Evolutionary conservation across 2,113 vertebrate genomes (phyloP).

Genomic region (Petaurus breviceps): DNA sequence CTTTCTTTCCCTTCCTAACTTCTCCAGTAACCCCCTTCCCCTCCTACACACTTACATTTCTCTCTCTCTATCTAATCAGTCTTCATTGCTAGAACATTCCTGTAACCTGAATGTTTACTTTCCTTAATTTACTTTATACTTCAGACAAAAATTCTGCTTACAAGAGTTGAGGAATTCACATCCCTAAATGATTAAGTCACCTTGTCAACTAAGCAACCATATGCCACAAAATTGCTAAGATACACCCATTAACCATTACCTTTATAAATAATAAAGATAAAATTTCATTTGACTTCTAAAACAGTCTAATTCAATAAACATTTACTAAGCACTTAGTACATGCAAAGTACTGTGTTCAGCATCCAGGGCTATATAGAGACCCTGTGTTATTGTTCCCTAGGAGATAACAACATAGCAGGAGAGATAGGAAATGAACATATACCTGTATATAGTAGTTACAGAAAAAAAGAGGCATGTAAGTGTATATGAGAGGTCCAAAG

Average conservation of each 20-base stretch:
- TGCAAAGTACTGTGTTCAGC: neutral
- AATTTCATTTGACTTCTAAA: neutral
- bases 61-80: neutral
- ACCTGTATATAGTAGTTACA: neutral
- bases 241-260: neutral
- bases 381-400: neutral
- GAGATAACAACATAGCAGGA: neutral
- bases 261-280: neutral
- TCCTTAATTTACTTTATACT: neutral
- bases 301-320: neutral
- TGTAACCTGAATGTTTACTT: neutral
- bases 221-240: neutral
- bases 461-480: neutral
- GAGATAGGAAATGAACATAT: neutral
- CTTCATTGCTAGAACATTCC: neutral
- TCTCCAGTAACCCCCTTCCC: neutral
- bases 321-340: neutral
- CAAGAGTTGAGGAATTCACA: neutral
- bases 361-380: neutral
- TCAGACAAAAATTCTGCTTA: neutral
- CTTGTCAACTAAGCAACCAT: neutral
- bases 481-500: neutral
- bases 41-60: neutral
- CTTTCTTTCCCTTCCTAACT: neutral
- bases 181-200: neutral